Percentiles rank a stretch among this genome's conserved stretches.
phyloP scores from a whole-genome alignment of 2,888 invertebrate genomes.

The Nomada flava region DNA sequence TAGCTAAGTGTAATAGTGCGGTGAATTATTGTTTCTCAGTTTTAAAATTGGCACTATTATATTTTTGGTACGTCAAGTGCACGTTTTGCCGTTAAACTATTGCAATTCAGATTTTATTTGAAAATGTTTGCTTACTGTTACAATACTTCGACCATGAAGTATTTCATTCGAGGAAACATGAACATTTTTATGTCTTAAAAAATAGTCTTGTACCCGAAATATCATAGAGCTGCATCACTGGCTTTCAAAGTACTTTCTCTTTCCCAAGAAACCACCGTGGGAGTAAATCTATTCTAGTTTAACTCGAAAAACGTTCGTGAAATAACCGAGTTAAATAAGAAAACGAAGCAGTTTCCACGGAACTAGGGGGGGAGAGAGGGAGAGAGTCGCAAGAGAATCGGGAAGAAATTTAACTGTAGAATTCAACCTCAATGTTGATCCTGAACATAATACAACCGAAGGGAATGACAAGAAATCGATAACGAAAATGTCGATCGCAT shows the following conservation, averaged over 20 bases:
- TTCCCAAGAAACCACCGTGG: background rate
- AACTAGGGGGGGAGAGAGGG: background rate
- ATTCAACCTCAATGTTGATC: constrained; percentile 41
- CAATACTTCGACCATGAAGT: no score
- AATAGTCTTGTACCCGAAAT: background rate
- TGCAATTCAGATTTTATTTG: no score
- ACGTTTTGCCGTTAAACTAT: no score
- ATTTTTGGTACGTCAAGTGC: no score
- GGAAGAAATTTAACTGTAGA: constrained; percentile 25
- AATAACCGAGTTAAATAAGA: constrained; percentile 12
- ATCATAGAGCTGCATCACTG: background rate
- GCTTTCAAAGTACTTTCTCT: background rate
- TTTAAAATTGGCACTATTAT: no score
- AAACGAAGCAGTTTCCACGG: constrained; percentile 29
- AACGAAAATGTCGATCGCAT: constrained; percentile 17
- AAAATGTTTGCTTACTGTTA: no score
- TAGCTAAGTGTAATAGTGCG: no score
- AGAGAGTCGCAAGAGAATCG: background rate
- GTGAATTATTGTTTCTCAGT: no score
- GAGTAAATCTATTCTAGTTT: constrained; percentile 18
- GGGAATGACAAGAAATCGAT: constrained; percentile 24
- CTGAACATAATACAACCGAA: constrained; percentile 14
- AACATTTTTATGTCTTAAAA: no score
- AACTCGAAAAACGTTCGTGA: background rate
- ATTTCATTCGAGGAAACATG: no score